Evolutionary conservation across 1,140 invertebrate species (phyloP).

Genomic region (Anastrepha obliqua): DNA sequence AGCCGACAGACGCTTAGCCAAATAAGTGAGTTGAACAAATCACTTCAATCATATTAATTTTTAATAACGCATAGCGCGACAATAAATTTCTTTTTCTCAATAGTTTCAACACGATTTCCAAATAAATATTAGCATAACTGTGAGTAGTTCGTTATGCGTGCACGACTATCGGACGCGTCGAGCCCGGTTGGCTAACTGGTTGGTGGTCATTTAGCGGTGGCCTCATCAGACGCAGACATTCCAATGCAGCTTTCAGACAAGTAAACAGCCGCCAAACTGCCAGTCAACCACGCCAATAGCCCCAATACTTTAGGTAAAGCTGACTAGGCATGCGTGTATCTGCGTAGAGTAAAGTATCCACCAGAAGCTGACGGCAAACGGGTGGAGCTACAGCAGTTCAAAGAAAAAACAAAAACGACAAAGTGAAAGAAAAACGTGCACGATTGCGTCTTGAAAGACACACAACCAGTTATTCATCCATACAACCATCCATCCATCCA

Average conservation of each 20-base stretch:
- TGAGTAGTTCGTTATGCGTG: background rate
- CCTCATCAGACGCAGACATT: constrained; percentile 47
- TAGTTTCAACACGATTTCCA: constrained; percentile 68
- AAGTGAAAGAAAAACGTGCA: background rate
- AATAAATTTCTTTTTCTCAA: constrained; percentile 70
- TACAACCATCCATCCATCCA: background rate
- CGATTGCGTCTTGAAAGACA: background rate
- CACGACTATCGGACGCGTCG: background rate
- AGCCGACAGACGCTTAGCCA: background rate
- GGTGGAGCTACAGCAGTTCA: background rate
- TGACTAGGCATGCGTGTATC: constrained; percentile 4
- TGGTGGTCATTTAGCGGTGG: constrained; percentile 19
- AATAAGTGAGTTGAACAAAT: constrained; percentile 14
- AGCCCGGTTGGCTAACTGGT: constrained; percentile 61
- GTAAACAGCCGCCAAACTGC: constrained; percentile 20
- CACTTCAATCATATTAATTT: constrained; percentile 61
- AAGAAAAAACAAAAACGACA: background rate
- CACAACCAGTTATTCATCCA: background rate
- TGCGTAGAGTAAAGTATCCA: background rate
- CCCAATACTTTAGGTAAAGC: background rate
- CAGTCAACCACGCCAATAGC: background rate
- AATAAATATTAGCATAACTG: constrained; percentile 63
- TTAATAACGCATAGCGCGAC: constrained; percentile 73
- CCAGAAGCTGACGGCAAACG: background rate
- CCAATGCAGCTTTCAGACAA: constrained; percentile 26